phyloP scores from a whole-genome alignment of 2,888 invertebrate genomes.

The Sphecodes monilicornis region DNA sequence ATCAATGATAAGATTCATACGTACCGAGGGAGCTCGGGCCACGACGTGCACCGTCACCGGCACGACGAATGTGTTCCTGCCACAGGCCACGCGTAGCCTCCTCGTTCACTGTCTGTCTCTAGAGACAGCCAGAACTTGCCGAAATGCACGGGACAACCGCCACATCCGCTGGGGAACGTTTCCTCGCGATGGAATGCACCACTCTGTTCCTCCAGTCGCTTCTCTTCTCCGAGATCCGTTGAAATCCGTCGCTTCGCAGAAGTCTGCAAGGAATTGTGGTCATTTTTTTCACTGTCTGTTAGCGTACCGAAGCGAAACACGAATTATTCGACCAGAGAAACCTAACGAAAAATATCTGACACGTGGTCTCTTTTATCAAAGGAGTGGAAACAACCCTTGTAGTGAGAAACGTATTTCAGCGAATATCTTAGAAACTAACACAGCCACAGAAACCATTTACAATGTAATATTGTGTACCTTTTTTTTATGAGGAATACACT shows the following conservation, averaged over 20 bases:
- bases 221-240: not conserved
- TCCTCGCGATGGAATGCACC: constrained; percentile 1
- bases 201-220: not conserved
- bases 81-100: constrained; percentile 11
- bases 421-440: not conserved
- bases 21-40: constrained; percentile 29
- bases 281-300: not conserved
- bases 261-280: not conserved
- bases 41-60: constrained; percentile 47
- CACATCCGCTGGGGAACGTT: constrained; percentile 6
- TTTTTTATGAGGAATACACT: not conserved
- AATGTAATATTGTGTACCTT: not conserved
- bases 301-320: not conserved
- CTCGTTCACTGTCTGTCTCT: not conserved
- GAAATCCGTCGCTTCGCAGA: not conserved
- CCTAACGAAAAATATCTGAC: not conserved
- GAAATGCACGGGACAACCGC: constrained; percentile 33
- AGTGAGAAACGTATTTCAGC: not conserved
- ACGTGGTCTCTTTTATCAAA: not conserved
- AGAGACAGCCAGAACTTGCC: constrained; percentile 37
- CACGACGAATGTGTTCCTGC: constrained; percentile 55
- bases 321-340: not conserved
- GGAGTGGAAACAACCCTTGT: not conserved
- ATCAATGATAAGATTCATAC: constrained; percentile 61
- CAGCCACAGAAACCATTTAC: not conserved